Percentiles rank a stretch among this genome's conserved stretches.
Evolutionary conservation across 2,797 vertebrate genomes (phyloP).

Genomic region (Mionectes olivaceus): DNA sequence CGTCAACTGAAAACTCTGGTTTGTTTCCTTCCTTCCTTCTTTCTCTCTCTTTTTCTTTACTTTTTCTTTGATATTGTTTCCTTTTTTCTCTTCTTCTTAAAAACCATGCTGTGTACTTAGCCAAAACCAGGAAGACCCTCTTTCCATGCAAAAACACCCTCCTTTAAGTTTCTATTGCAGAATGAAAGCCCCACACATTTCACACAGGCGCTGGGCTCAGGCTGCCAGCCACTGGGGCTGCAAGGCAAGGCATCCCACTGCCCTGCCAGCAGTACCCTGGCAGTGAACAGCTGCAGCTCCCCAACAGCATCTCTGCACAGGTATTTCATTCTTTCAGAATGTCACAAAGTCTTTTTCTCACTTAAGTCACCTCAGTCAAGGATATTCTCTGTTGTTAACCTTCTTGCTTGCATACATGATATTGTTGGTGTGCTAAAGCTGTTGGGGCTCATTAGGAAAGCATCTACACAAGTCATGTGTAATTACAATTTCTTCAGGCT

Average conservation of each 20-base stretch:
- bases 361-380: background rate
- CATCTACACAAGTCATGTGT: background rate
- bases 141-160: background rate
- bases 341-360: background rate
- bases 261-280: background rate
- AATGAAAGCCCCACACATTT: background rate
- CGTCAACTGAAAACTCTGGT: conserved; percentile 14
- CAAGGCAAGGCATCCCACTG: background rate
- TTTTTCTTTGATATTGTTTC: background rate
- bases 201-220: background rate
- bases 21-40: conserved; percentile 7
- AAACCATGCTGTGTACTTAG: background rate
- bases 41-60: background rate
- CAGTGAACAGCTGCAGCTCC: background rate
- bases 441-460: background rate
- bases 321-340: background rate
- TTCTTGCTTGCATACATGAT: background rate
- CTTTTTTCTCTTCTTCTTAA: background rate
- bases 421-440: background rate
- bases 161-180: background rate
- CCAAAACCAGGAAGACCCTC: background rate
- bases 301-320: background rate
- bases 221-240: background rate
- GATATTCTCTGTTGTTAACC: background rate
- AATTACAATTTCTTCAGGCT: background rate